Percentiles rank a stretch among this genome's conserved stretches.
Conservation (phyloP, 2,797 vertebrate species). For the Protonibea diacanthus region DNA sequence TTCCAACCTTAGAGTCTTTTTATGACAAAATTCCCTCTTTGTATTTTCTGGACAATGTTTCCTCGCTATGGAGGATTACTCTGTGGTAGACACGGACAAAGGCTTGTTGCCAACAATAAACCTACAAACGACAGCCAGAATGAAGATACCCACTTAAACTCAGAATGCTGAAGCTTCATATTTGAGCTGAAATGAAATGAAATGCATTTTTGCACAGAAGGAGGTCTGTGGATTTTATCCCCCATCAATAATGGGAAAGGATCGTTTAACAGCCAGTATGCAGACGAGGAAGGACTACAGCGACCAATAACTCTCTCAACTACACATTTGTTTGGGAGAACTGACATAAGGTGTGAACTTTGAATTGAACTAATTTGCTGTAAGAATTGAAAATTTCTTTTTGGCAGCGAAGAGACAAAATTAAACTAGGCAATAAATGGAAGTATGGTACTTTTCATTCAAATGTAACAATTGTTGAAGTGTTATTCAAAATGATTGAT, state of each 20-base stretch:
- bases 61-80: neutral
- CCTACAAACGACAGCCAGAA: neutral
- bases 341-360: neutral
- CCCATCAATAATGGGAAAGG: neutral
- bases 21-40: neutral
- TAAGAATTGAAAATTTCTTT: neutral
- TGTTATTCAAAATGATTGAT: slow-evolving; percentile 16
- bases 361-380: no score
- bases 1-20: neutral
- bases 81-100: neutral
- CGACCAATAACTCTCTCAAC: neutral
- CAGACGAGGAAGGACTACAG: neutral
- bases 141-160: neutral
- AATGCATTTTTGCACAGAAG: neutral
- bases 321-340: neutral
- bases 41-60: neutral
- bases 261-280: neutral
- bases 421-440: neutral
- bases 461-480: neutral
- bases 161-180: neutral
- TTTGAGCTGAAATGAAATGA: neutral
- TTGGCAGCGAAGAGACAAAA: neutral
- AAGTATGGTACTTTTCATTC: neutral
- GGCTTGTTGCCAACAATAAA: neutral
- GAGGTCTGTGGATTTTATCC: neutral